Conservation (phyloP, 2,888 invertebrate species). For the Hypsopygia costalis region DNA sequence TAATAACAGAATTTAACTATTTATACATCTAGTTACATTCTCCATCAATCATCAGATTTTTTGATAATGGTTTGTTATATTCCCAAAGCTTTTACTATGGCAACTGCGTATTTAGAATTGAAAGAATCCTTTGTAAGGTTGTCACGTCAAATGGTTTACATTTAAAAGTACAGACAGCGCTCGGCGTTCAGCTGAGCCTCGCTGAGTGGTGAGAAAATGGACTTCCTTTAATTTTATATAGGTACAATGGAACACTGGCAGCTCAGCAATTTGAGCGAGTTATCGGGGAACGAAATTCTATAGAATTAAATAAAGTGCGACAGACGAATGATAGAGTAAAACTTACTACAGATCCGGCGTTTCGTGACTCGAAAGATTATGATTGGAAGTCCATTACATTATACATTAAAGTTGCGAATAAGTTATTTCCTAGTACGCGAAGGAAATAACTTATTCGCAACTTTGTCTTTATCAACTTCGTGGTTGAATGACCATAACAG, state of each 20-base stretch:
- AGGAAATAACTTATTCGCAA: conserved; percentile 15
- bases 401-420: conserved; percentile 2
- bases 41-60: neutral
- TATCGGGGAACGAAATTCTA: conserved; percentile 42
- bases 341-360: conserved; percentile 32
- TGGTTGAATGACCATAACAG: conserved; percentile 3
- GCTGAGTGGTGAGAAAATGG: conserved; percentile 47
- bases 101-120: conserved; percentile 2
- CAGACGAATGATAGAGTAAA: conserved; percentile 29
- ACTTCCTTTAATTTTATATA: conserved; percentile 51
- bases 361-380: conserved; percentile 28
- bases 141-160: conserved; percentile 36
- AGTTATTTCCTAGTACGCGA: too few relatives aligned
- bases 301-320: conserved; percentile 47
- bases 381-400: conserved; percentile 12
- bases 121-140: conserved; percentile 16
- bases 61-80: conserved; percentile 2
- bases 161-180: conserved; percentile 33
- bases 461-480: conserved; percentile 14
- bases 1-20: too few relatives aligned
- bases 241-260: conserved; percentile 41
- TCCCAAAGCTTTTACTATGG: neutral
- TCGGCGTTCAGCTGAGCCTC: conserved; percentile 15
- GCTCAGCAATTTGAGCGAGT: conserved; percentile 52
- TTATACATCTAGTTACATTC: too few relatives aligned